Conservation (phyloP, 2,113 vertebrate species). For the Canis aureus region DNA sequence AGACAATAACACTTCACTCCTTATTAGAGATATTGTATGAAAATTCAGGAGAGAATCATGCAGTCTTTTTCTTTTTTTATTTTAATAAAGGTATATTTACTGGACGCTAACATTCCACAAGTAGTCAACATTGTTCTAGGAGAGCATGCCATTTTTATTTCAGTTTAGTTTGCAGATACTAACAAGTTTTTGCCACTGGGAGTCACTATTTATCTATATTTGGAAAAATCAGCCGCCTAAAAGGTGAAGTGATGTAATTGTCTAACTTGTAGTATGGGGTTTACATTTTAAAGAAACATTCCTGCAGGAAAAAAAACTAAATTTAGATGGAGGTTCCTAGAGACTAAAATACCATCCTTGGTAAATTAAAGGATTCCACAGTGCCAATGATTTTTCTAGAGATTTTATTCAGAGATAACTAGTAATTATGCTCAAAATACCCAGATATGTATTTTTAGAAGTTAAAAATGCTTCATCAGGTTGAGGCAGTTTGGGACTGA, state of each 20-base stretch:
- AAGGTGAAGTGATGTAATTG: slow-evolving; percentile 28
- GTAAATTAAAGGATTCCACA: slow-evolving; percentile 27
- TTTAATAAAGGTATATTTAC: neutral
- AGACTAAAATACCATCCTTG: slow-evolving; percentile 43
- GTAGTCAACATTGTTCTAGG: neutral
- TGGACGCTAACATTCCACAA: neutral
- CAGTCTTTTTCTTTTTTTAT: neutral
- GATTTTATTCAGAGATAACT: slow-evolving; percentile 44
- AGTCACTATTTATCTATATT: slow-evolving; percentile 62
- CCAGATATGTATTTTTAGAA: neutral
- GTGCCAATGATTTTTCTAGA: slow-evolving; percentile 39
- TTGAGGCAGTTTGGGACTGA: neutral
- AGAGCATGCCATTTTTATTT: neutral
- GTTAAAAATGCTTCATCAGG: neutral
- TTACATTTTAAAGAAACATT: slow-evolving; percentile 60
- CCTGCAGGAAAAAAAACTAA: slow-evolving; percentile 41
- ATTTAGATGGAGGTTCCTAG: slow-evolving; percentile 53
- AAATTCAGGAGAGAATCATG: neutral
- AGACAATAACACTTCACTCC: neutral
- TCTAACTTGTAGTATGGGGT: neutral
- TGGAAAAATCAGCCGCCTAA: neutral
- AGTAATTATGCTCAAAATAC: slow-evolving; percentile 28
- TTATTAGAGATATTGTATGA: neutral
- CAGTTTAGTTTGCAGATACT: neutral
- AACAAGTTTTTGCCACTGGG: slow-evolving; percentile 52